Conservation (phyloP, 1,140 invertebrate species). For the Aradophagus sp. region DNA sequence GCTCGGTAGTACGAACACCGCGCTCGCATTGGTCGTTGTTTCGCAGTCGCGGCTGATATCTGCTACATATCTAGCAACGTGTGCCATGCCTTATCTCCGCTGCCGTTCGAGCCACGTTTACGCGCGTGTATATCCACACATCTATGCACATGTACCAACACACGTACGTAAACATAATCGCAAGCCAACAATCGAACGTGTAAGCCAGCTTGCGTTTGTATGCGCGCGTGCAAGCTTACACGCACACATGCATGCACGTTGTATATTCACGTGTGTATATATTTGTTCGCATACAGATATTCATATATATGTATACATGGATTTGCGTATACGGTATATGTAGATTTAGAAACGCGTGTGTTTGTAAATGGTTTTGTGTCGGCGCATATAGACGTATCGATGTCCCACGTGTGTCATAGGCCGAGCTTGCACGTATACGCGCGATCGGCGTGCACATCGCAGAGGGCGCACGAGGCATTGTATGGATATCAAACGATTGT, state of each 20-base stretch:
- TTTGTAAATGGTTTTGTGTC: too few relatives aligned
- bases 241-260: too few relatives aligned
- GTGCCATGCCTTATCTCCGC: conserved; percentile 64
- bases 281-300: too few relatives aligned
- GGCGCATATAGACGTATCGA: conserved; percentile 35
- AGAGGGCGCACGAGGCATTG: conserved; percentile 56
- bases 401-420: conserved; percentile 46
- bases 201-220: too few relatives aligned
- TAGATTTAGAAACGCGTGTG: too few relatives aligned
- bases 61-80: conserved; percentile 64
- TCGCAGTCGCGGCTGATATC: conserved; percentile 59
- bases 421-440: conserved; percentile 11
- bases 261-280: too few relatives aligned
- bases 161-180: background rate
- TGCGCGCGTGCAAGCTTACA: too few relatives aligned
- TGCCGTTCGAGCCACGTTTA: conserved; percentile 55
- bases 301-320: too few relatives aligned
- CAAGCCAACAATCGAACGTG: too few relatives aligned
- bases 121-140: conserved; percentile 30
- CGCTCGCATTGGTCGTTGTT: conserved; percentile 55
- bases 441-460: conserved; percentile 11
- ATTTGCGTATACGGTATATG: too few relatives aligned
- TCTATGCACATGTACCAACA: too few relatives aligned
- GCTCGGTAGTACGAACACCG: conserved; percentile 44
- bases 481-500: conserved; percentile 64